Evolutionary conservation across 2,113 vertebrate species (phyloP).

Genomic region (Alaudala cheleensis): DNA sequence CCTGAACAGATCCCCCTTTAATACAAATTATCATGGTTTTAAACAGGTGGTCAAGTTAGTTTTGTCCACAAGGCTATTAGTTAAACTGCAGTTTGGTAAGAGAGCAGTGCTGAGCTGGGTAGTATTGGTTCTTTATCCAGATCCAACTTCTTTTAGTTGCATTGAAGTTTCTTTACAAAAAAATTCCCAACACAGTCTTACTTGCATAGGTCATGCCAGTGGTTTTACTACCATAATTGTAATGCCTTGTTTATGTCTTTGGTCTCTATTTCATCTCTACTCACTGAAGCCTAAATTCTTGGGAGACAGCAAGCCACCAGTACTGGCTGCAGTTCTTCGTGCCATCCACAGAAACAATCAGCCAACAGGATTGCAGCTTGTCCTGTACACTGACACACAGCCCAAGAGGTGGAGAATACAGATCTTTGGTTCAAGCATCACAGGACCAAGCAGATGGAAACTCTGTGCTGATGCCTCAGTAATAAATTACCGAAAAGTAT

Average conservation of each 20-base stretch:
- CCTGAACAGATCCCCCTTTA: background rate
- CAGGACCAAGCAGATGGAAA: constrained; percentile 73
- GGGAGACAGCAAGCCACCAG: constrained; percentile 61
- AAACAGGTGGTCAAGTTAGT: background rate
- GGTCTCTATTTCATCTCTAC: background rate
- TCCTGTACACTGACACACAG: constrained; percentile 68
- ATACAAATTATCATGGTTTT: background rate
- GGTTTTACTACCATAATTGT: background rate
- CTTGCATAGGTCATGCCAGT: background rate
- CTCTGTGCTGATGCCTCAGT: constrained; percentile 77
- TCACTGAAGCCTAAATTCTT: constrained; percentile 73
- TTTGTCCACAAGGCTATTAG: background rate
- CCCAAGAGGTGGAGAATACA: constrained; percentile 70
- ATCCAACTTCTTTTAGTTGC: background rate
- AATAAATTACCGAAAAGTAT: constrained; percentile 72
- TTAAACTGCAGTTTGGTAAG: background rate
- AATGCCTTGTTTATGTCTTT: background rate
- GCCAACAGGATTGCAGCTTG: constrained; percentile 70
- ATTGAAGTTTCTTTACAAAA: background rate
- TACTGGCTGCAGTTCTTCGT: constrained; percentile 73
- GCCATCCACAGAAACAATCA: constrained; percentile 69
- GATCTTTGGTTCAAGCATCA: constrained; percentile 73
- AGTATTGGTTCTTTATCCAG: background rate
- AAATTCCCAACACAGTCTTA: background rate
- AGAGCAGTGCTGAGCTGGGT: background rate